Base-by-base conservation (phyloP, 2,888 invertebrate species). In the Tachina grossa region DNA sequence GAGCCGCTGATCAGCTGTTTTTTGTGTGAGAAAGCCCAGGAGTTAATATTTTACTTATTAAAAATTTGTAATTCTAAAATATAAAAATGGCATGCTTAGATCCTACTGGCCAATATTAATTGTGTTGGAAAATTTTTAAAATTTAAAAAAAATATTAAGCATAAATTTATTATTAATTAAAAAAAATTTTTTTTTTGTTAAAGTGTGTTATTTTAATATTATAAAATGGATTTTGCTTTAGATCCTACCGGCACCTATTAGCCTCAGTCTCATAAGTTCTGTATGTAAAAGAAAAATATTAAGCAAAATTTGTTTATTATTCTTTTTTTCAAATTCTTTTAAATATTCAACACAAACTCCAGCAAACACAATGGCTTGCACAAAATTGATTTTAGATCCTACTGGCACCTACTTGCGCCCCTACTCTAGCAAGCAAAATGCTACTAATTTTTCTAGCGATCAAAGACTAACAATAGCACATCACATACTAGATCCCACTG, bases 161-260 rank as follows among this genome's bases (percentile, higher is more conserved):
- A 51, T 0, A 4, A 63, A 63, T n/a, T 63, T 63, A 0, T 16
- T 9, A 2, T 16, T 31, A 31, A 1, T 16, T 16, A 43, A 13
- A 0, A 45, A 19, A 19, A 4, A 4, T 31, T 31, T 31, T 31
- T 3, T 14, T 45, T 65, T 3, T 22, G 65, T 13, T 19, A 13
- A 31, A 69, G 14, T 49, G 49, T 22, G 63, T 53, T 63, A 49
- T 41, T 61, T 59, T 22, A 47, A 57, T 19, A 63, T 51, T 39
- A 11, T 45, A 92, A 89, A 86, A 92, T 92, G 92, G 90, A 88
- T 75, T 88, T 90, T 53, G 89, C 90, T 87, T 88, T 92, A 87
- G 92, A 92, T 87, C 92, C 92, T 84, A 92, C 92, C 85, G 92
- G 92, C 88, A 92, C 92, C 77, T 92, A 92, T 87, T 92, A 89